Evolutionary conservation across 2,113 vertebrate genomes (phyloP).

Genomic region (Calcarius ornatus): DNA sequence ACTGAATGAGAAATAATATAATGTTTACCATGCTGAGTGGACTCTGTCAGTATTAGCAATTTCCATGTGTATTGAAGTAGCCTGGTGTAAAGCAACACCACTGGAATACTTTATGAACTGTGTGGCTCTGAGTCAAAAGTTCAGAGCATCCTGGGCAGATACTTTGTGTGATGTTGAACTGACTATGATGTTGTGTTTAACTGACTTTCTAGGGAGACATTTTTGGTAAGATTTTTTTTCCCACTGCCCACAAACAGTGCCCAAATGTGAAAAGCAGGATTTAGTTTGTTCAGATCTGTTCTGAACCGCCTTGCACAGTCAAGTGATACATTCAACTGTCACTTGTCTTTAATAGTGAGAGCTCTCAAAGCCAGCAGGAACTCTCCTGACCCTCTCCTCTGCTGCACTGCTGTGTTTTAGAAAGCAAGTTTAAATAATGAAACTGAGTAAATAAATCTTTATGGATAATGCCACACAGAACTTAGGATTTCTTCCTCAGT

Average conservation of each 20-base stretch:
- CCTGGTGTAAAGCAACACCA: background rate
- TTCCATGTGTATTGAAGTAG: background rate
- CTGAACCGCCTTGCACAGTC: background rate
- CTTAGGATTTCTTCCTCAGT: background rate
- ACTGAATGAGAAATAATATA: background rate
- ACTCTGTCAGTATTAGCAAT: background rate
- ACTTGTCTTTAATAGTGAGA: background rate
- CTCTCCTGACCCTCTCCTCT: background rate
- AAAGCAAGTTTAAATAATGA: background rate
- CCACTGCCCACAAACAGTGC: background rate
- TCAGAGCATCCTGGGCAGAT: background rate
- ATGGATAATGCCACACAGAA: background rate
- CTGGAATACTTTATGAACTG: background rate
- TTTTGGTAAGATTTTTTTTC: background rate
- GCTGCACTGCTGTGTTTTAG: background rate
- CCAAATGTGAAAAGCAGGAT: background rate
- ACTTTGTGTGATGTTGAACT: background rate
- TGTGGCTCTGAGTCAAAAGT: background rate
- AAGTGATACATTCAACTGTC: background rate
- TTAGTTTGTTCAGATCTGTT: background rate
- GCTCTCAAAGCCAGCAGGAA: background rate
- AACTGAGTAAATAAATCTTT: background rate
- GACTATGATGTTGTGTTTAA: background rate
- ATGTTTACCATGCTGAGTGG: background rate
- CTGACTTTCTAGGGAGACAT: background rate